These are phyloP conservation scores for Drosophila lowei DNA, from an alignment of 1,140 invertebrate genomes.

Conservation along the genomic window DNA sequence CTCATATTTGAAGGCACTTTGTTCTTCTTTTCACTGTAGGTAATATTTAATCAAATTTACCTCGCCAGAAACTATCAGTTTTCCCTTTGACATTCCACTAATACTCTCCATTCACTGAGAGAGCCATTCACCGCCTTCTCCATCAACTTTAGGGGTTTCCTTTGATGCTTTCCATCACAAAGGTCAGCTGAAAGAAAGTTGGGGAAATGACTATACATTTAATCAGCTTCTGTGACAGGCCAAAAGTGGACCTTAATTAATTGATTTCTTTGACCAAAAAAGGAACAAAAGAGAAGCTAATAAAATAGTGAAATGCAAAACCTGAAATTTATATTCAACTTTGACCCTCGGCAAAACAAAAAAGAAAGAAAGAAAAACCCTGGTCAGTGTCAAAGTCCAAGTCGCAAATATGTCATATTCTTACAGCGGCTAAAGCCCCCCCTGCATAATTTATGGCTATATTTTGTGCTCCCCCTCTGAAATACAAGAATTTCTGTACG, in stretches of 20 bases:
- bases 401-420: constrained; percentile 74
- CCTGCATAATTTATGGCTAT: constrained; percentile 66
- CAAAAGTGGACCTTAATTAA: constrained; percentile 75
- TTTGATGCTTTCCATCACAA: constrained; percentile 31
- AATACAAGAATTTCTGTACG: constrained; percentile 7
- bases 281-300: constrained; percentile 23
- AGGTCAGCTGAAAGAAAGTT: constrained; percentile 6
- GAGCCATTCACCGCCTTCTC: not conserved
- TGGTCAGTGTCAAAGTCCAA: constrained; percentile 30
- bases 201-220: constrained; percentile 45
- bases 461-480: constrained; percentile 18
- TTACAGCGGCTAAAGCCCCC: constrained; percentile 50
- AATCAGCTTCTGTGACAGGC: constrained; percentile 63
- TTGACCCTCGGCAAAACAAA: constrained; percentile 42
- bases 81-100: not conserved
- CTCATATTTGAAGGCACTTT: not conserved
- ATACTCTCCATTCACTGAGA: not conserved
- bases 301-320: constrained; percentile 39
- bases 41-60: not conserved
- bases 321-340: constrained; percentile 13
- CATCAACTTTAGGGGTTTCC: constrained; percentile 24
- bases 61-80: not conserved
- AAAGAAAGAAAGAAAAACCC: constrained; percentile 27
- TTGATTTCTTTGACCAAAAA: constrained; percentile 42
- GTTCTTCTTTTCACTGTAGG: not conserved